Base-by-base conservation (phyloP, 2,797 vertebrate species). In the Botia almorhae region DNA sequence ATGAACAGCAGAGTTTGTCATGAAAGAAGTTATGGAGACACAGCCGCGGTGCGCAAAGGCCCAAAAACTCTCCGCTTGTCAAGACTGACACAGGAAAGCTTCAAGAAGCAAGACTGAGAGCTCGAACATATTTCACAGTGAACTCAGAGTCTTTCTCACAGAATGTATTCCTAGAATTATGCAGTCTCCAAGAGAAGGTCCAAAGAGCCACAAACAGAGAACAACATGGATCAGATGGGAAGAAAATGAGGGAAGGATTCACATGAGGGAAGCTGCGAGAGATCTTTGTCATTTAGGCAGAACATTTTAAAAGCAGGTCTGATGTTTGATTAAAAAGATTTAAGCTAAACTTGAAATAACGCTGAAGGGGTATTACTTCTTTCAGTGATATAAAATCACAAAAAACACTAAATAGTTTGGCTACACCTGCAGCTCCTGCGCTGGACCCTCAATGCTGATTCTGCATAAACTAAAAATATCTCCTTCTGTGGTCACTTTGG, bases 101-200 rank as follows among this genome's bases (percentile, higher is more conserved):
- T 81, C 72, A 68, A 84, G 65, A 68, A 83, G 75, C 70, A 76
- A 86, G 77, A 69, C 72, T 75, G 60, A 82, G 53, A 83, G 72
- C 77, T 55, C 51, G 70, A 85, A 71, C 78, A 80, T 79, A 83
- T 71, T 76, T 94, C 90, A 93, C 91, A 92, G 92, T 93, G 88
- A 90, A 88, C 88, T 78, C 83, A 86, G 85, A 75, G 81, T 72
- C 63, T 82, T 26, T 26, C 75, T 81, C 74, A 83, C 71, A 67
- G 33, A 86, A 85, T 78, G 70, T 85, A 86, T 81, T 71, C 50
- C 55, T 76, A 89, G 81, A 84, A 81, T 55, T 83, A 92, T 93
- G 92, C 92, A 93, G 91, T 91, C 81, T 84, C 79, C 85, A 78
- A 81, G 46, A 63, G 71, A 12, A 85, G 56, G 61, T 61, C 77